Conservation (phyloP, 2,113 vertebrate genomes). For the Columba livia region DNA sequence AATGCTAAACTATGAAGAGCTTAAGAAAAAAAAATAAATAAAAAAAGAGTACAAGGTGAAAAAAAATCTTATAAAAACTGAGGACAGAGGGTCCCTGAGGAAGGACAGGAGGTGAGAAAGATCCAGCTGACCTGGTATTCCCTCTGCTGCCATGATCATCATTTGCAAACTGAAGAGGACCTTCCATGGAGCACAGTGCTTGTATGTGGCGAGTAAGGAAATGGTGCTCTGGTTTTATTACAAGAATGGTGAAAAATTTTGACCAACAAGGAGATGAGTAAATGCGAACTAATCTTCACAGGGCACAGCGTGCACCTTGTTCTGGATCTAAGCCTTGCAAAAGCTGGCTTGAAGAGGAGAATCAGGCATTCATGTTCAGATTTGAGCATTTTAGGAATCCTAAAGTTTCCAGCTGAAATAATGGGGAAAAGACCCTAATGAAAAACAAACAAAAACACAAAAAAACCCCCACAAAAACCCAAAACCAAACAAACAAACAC, state of each 20-base stretch:
- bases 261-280: conserved; percentile 16
- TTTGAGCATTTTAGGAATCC: conserved; percentile 10
- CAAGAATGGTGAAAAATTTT: conserved; percentile 1
- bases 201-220: conserved; percentile 43
- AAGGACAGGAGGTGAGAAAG: conserved; percentile 55
- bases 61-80: background rate
- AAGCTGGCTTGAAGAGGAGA: conserved; percentile 18
- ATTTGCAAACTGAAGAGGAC: conserved; percentile 65
- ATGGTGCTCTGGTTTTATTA: conserved; percentile 31
- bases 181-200: conserved; percentile 45
- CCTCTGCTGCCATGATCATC: conserved; percentile 52
- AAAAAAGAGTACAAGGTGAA: background rate
- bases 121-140: conserved; percentile 37
- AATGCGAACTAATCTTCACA: conserved; percentile 22
- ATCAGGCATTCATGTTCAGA: background rate
- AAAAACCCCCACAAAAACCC: too few relatives aligned
- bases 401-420: conserved; percentile 10
- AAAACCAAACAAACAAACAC: background rate
- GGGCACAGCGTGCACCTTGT: conserved; percentile 5
- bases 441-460: background rate
- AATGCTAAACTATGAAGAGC: conserved; percentile 9
- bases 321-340: conserved; percentile 13
- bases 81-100: conserved; percentile 35
- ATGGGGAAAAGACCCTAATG: background rate
- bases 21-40: background rate